phyloP scores from a whole-genome alignment of 2,113 vertebrate species.

The Boulengeromyrus knoepffleri region DNA sequence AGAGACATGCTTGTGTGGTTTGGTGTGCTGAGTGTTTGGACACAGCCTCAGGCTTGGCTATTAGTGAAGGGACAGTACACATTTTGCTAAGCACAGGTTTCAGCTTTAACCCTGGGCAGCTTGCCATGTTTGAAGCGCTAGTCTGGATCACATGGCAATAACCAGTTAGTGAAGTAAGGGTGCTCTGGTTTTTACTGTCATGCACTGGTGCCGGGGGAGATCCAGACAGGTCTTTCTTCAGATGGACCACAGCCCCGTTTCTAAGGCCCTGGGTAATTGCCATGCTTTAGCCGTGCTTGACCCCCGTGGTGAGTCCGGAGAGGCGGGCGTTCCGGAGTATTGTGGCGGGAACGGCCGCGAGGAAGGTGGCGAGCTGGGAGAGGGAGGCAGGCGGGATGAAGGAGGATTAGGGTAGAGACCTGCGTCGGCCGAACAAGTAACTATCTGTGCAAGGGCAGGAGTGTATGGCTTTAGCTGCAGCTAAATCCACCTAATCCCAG shows the following conservation, averaged over 20 bases:
- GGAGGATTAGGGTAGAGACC: neutral
- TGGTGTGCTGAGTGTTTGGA: neutral
- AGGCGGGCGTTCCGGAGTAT: neutral
- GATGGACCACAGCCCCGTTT: neutral
- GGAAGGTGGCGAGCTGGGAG: neutral
- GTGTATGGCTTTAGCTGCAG: neutral
- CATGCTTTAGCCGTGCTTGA: neutral
- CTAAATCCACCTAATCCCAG: slow-evolving; percentile 1
- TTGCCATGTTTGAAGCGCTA: neutral
- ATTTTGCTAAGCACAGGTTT: neutral
- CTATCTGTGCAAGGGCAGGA: neutral
- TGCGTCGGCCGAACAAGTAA: neutral
- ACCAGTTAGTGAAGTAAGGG: neutral
- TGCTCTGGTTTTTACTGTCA: neutral
- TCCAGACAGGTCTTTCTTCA: neutral
- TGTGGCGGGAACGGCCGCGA: neutral
- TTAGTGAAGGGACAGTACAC: neutral
- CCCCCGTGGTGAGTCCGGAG: neutral
- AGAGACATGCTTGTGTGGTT: neutral
- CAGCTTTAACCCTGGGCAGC: neutral
- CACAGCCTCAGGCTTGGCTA: neutral
- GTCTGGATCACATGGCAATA: neutral
- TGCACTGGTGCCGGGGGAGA: neutral
- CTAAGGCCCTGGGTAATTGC: neutral
- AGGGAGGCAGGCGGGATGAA: neutral